Conservation (phyloP, 1,140 invertebrate species). For the Heliothis virescens region DNA sequence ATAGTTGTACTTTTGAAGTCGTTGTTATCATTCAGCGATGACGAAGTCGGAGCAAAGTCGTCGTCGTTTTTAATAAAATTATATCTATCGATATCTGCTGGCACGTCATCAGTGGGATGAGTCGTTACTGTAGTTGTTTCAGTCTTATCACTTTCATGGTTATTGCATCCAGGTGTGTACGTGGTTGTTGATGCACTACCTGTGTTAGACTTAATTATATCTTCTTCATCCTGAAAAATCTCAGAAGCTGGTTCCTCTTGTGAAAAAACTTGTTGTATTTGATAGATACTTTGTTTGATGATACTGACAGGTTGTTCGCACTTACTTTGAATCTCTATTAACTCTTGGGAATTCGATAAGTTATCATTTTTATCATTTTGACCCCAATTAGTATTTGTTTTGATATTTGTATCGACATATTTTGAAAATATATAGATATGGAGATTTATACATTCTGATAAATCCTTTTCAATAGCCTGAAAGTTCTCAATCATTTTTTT, state of each 20-base stretch:
- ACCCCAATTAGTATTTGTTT: conserved; percentile 37
- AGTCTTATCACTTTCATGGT: background rate
- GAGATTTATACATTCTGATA: conserved; percentile 38
- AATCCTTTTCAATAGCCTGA: conserved; percentile 8
- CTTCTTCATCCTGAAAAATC: background rate
- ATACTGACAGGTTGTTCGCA: conserved; percentile 30
- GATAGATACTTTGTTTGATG: conserved; percentile 29
- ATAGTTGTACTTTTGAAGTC: background rate
- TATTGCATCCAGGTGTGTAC: background rate
- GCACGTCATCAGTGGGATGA: background rate
- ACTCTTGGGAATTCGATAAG: background rate
- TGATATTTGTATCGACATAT: conserved; percentile 20
- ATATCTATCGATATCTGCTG: no score
- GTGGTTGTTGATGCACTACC: background rate
- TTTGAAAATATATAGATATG: conserved; percentile 43
- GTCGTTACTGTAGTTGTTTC: background rate
- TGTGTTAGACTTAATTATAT: background rate
- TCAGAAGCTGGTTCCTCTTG: background rate
- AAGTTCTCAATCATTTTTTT: conserved; percentile 29
- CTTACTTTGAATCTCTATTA: conserved; percentile 38
- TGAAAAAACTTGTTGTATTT: conserved; percentile 15
- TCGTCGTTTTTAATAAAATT: background rate
- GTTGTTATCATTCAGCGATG: background rate
- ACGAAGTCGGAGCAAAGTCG: background rate
- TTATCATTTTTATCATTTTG: background rate